Evolutionary conservation across 1,140 invertebrate genomes (phyloP).

Genomic region (Listronotus bonariensis): DNA sequence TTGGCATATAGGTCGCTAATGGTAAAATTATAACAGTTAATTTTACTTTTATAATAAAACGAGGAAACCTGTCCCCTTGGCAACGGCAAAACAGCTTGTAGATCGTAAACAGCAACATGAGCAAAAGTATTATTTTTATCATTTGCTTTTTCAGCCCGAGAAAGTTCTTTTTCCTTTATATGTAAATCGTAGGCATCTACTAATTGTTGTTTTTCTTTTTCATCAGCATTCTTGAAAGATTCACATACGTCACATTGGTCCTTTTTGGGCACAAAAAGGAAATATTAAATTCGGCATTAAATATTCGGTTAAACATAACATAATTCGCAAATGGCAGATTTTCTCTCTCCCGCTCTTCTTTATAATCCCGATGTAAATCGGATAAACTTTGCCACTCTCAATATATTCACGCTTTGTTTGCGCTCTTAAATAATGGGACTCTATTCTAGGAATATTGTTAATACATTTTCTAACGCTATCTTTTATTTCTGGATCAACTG

Average conservation of each 20-base stretch:
- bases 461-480: slow-evolving; percentile 33
- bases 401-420: too few species aligned
- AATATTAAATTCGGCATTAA: slow-evolving; percentile 51
- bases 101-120: neutral
- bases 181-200: slow-evolving; percentile 45
- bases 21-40: too few species aligned
- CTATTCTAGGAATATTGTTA: slow-evolving; percentile 23
- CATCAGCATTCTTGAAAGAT: slow-evolving; percentile 47
- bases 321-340: slow-evolving; percentile 26
- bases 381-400: too few species aligned
- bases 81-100: slow-evolving; percentile 48
- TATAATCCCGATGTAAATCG: slow-evolving; percentile 14
- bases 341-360: slow-evolving; percentile 15
- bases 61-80: slow-evolving; percentile 49
- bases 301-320: slow-evolving; percentile 39
- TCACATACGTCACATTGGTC: slow-evolving; percentile 53
- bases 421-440: too few species aligned
- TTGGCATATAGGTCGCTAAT: too few species aligned
- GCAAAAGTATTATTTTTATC: slow-evolving; percentile 40
- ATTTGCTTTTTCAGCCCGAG: slow-evolving; percentile 45
- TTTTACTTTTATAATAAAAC: slow-evolving; percentile 46
- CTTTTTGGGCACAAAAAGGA: slow-evolving; percentile 54
- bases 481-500: slow-evolving; percentile 31
- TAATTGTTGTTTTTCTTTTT: slow-evolving; percentile 39
- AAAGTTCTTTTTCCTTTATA: slow-evolving; percentile 39